phyloP scores from a whole-genome alignment of 2,797 vertebrate genomes.

The Tympanoctomys barrerae region DNA sequence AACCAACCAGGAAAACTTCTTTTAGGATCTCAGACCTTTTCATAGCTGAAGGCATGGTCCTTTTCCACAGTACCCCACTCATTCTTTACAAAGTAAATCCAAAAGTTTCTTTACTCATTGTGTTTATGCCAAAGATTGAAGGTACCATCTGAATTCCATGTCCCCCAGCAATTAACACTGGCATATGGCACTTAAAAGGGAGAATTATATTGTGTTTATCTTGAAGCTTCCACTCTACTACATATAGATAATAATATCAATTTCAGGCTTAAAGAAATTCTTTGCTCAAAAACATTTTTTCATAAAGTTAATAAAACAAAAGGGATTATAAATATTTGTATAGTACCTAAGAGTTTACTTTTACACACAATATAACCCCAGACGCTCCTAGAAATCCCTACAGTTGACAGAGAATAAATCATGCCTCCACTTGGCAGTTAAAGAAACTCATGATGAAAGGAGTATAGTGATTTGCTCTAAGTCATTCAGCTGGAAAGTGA shows the following conservation, averaged over 20 bases:
- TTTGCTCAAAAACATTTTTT: not conserved
- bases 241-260: not conserved
- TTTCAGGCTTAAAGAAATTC: slow-evolving; percentile 10
- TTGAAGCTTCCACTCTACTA: slow-evolving; percentile 14
- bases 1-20: not conserved
- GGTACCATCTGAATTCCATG: not conserved
- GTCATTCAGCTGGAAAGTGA: slow-evolving; percentile 58
- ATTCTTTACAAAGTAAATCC: slow-evolving; percentile 38
- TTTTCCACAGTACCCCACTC: not conserved
- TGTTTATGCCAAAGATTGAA: not conserved
- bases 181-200: not conserved
- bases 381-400: not conserved
- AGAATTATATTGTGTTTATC: slow-evolving; percentile 26
- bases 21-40: slow-evolving; percentile 8
- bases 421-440: slow-evolving; percentile 4
- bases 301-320: slow-evolving; percentile 50
- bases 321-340: slow-evolving; percentile 41
- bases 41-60: not conserved
- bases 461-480: slow-evolving; percentile 45
- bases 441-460: slow-evolving; percentile 63
- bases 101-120: not conserved
- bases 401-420: slow-evolving; percentile 53
- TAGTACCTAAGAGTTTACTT: slow-evolving; percentile 27
- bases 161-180: not conserved
- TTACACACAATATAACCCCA: not conserved